phyloP scores from a whole-genome alignment of 2,888 invertebrate genomes.

The Aspidiotus destructor region DNA sequence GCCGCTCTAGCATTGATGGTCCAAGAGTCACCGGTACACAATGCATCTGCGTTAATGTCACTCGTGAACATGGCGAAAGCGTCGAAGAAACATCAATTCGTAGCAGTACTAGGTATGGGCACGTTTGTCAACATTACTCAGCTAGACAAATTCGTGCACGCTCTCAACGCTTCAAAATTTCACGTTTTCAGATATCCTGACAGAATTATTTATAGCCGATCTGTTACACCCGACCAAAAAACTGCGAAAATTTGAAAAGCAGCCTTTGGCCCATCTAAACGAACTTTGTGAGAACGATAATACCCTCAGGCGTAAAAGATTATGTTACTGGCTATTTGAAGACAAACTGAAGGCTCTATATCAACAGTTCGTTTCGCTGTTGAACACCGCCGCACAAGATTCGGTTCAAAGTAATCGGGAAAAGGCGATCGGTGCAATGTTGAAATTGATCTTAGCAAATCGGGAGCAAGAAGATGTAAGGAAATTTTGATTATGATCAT shows the following conservation, averaged over 20 bases:
- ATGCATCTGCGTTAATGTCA: constrained; percentile 57
- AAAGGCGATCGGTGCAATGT: constrained; percentile 65
- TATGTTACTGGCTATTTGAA: constrained; percentile 80
- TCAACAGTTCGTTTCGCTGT: constrained; percentile 55
- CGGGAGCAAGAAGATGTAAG: constrained; percentile 74
- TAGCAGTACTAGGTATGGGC: constrained; percentile 53
- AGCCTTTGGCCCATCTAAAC: constrained; percentile 51
- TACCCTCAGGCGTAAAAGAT: constrained; percentile 51
- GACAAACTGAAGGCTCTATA: constrained; percentile 66
- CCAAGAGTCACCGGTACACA: constrained; percentile 74
- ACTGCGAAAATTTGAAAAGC: constrained; percentile 56
- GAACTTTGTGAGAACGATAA: constrained; percentile 56
- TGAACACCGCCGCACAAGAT: constrained; percentile 66
- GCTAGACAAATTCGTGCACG: neutral
- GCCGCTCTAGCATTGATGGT: constrained; percentile 73
- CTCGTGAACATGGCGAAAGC: constrained; percentile 68
- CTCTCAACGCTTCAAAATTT: neutral
- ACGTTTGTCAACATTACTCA: neutral
- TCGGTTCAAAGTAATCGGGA: constrained; percentile 69
- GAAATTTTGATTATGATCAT: neutral
- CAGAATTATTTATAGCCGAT: constrained; percentile 65
- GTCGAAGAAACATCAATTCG: constrained; percentile 63
- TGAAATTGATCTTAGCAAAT: constrained; percentile 63
- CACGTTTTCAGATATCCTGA: constrained; percentile 55
- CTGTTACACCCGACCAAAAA: constrained; percentile 57